Percentiles rank a stretch among this genome's conserved stretches.
Conservation (phyloP, 2,888 invertebrate genomes). For the Tetramorium bicarinatum region DNA sequence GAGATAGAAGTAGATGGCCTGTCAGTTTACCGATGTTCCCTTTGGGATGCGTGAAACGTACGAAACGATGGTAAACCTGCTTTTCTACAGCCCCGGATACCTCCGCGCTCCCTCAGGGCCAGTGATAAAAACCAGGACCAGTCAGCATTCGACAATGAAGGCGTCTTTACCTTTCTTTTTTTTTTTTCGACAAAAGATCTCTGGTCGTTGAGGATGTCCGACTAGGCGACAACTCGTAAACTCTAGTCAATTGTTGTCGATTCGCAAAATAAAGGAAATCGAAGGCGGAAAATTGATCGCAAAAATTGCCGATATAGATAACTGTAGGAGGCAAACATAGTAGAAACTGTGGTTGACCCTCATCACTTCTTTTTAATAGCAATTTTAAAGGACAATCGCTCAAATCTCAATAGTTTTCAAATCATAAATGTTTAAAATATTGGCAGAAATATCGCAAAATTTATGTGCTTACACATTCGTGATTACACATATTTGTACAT, state of each 20-base stretch:
- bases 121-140: constrained; percentile 83
- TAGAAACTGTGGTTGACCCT: too few relatives aligned
- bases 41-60: constrained; percentile 83
- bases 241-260: constrained; percentile 68
- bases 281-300: constrained; percentile 47
- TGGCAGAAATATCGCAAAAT: background rate
- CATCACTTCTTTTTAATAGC: background rate
- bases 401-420: background rate
- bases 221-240: constrained; percentile 71
- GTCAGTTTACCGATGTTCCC: constrained; percentile 83
- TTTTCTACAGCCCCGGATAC: constrained; percentile 76
- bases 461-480: background rate
- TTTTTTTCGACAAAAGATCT: constrained; percentile 64
- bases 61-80: constrained; percentile 79
- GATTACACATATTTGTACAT: background rate
- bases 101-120: constrained; percentile 77
- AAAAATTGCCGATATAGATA: constrained; percentile 37
- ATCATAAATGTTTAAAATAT: background rate
- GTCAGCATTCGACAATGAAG: constrained; percentile 83
- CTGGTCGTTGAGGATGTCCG: constrained; percentile 16
- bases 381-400: background rate
- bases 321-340: background rate
- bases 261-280: constrained; percentile 67
- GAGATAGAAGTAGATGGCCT: constrained; percentile 77
- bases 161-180: constrained; percentile 67